phyloP scores from a whole-genome alignment of 2,797 vertebrate species.

The Spinibarbus caldwelli region DNA sequence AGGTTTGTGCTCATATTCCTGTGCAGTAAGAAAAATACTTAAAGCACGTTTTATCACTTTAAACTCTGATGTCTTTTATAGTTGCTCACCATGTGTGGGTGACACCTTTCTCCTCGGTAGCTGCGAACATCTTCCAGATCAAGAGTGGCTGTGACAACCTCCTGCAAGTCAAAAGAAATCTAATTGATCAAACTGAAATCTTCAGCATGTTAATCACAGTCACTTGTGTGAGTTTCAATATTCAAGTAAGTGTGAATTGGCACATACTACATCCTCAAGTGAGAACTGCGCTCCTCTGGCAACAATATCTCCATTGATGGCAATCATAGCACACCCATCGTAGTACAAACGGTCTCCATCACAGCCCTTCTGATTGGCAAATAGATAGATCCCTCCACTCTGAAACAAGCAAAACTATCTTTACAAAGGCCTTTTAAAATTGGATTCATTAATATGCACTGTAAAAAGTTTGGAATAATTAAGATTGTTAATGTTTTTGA shows the following conservation, averaged over 20 bases:
- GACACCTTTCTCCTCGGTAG: conserved; percentile 85
- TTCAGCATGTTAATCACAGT: not conserved
- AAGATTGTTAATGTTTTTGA: no score
- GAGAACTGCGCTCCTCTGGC: conserved; percentile 93
- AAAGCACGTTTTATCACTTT: not conserved
- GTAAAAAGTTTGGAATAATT: not conserved
- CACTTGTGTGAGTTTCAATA: not conserved
- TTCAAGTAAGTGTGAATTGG: not conserved
- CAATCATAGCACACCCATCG: conserved; percentile 93
- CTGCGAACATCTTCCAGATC: conserved; percentile 93
- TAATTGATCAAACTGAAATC: not conserved
- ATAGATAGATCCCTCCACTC: conserved; percentile 94
- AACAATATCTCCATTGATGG: conserved; percentile 87
- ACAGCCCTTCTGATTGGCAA: conserved; percentile 94
- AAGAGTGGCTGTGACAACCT: conserved; percentile 89
- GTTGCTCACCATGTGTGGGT: conserved; percentile 74
- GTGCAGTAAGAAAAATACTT: not conserved
- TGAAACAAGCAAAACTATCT: conserved; percentile 61
- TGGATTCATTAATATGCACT: not conserved
- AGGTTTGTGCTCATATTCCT: conserved; percentile 83
- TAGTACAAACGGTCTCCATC: conserved; percentile 95
- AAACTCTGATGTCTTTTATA: not conserved
- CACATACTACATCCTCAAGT: conserved; percentile 87
- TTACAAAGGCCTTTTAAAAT: not conserved
- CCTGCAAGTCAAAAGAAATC: conserved; percentile 72